A percentile compares a stretch with the other conserved stretches of the same genome.
phyloP scores from a whole-genome alignment of 1,140 invertebrate genomes.

The Rhopalosiphum padi region DNA sequence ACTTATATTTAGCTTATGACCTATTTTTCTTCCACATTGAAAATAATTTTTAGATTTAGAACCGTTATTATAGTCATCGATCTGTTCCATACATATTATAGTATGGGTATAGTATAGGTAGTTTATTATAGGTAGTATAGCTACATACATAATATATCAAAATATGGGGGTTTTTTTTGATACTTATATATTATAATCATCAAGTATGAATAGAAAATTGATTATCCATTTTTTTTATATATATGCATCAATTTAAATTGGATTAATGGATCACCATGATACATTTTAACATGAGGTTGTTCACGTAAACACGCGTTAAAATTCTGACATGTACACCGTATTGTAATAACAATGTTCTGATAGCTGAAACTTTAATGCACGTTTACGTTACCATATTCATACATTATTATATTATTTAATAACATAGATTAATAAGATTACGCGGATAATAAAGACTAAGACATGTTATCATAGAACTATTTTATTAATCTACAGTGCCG shows the following conservation, averaged over 20 bases:
- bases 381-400: background rate
- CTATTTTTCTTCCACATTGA: background rate
- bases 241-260: background rate
- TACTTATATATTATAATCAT: background rate
- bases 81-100: background rate
- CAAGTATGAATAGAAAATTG: background rate
- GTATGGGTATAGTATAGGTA: no score
- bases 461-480: background rate
- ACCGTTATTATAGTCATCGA: background rate
- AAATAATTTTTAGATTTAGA: background rate
- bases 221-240: background rate
- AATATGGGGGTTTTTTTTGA: background rate
- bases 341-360: background rate
- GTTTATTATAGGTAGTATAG: background rate
- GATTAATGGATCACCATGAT: background rate
- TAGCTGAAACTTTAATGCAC: background rate
- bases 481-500: background rate
- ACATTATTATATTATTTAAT: background rate
- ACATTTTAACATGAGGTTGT: background rate
- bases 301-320: background rate
- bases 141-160: background rate
- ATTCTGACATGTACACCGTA: background rate
- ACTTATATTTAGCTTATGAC: background rate
- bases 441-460: no score
- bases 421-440: no score